A percentile compares a stretch with the other conserved stretches of the same genome.
Conservation (phyloP, 1,140 invertebrate species). For the Lepidurus packardi region DNA sequence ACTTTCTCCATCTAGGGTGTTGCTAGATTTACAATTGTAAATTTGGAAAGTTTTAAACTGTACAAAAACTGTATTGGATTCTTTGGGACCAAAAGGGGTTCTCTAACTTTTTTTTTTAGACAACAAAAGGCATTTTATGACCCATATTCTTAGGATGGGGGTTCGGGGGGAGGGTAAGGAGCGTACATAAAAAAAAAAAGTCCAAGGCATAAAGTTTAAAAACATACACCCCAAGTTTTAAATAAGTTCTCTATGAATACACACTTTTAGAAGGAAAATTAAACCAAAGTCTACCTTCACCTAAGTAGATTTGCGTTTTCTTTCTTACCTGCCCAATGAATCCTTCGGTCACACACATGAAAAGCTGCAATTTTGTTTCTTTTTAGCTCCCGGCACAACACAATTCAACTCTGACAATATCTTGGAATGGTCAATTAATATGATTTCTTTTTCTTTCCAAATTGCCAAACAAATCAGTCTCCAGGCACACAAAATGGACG, state of each 20-base stretch:
- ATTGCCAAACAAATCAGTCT: background rate
- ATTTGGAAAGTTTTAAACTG: background rate
- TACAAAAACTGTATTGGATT: slow-evolving; percentile 20
- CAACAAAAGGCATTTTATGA: background rate
- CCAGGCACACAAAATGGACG: slow-evolving; percentile 20
- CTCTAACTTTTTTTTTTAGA: background rate
- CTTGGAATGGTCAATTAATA: slow-evolving; percentile 12
- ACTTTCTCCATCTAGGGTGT: background rate
- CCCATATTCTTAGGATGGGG: background rate
- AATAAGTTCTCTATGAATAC: background rate
- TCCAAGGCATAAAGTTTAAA: no score
- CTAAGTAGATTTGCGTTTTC: background rate
- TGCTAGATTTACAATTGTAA: background rate
- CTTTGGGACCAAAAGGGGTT: background rate
- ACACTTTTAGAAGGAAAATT: background rate
- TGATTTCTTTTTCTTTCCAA: background rate
- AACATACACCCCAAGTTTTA: background rate
- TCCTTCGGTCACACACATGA: background rate
- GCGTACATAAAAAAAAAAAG: no score
- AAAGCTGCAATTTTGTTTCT: background rate
- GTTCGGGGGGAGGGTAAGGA: background rate
- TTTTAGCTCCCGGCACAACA: background rate
- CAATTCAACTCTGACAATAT: background rate
- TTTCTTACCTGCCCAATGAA: slow-evolving; percentile 13
- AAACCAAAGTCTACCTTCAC: slow-evolving; percentile 8